phyloP scores from a whole-genome alignment of 2,888 invertebrate species.

The Chromoteleia sp. region DNA sequence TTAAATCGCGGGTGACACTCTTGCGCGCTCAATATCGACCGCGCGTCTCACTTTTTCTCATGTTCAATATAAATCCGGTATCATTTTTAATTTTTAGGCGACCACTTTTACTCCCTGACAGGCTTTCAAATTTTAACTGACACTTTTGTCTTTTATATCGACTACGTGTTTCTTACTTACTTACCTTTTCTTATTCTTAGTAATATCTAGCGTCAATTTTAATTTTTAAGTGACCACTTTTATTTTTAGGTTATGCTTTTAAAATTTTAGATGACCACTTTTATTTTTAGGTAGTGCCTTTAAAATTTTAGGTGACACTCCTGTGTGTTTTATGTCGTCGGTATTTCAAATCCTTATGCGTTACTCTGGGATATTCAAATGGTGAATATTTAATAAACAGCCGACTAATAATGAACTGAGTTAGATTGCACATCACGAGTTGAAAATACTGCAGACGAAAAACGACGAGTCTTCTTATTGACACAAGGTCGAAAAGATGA shows the following conservation, averaged over 20 bases:
- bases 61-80: too few species aligned
- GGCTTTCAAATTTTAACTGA: too few species aligned
- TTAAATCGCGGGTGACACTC: too few species aligned
- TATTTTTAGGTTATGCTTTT: neutral
- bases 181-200: neutral
- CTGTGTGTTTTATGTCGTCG: constrained; percentile 12
- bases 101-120: neutral
- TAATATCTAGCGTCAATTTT: too few species aligned
- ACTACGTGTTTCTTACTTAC: neutral
- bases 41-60: too few species aligned
- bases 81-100: too few species aligned
- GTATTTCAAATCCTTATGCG: constrained; percentile 20
- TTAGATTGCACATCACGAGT: constrained; percentile 35
- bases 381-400: constrained; percentile 57
- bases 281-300: constrained; percentile 1
- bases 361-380: constrained; percentile 33
- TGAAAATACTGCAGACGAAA: constrained; percentile 46
- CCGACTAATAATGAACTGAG: constrained; percentile 46
- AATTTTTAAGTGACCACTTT: neutral
- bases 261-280: constrained; percentile 28
- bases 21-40: too few species aligned
- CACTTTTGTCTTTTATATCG: too few species aligned
- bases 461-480: constrained; percentile 50
- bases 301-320: constrained; percentile 27
- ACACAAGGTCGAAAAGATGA: constrained; percentile 55